These are phyloP conservation scores for Dorcus hopei DNA, from an alignment of 2,888 invertebrate genomes.

Conservation along the genomic window DNA sequence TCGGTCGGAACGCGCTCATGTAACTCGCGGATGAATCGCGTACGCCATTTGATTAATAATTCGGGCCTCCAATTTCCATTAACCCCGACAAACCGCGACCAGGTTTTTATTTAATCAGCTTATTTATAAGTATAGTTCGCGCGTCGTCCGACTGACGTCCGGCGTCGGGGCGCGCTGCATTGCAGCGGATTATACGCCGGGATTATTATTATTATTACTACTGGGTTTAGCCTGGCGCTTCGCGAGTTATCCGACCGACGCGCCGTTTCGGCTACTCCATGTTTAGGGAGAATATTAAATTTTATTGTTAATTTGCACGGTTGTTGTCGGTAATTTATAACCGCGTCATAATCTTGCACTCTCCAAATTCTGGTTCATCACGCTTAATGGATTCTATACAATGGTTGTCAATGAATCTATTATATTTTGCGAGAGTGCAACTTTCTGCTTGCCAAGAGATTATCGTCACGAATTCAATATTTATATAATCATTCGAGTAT, in stretches of 20 bases:
- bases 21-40: too few species aligned
- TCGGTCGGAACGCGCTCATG: too few species aligned
- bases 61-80: constrained; percentile 13
- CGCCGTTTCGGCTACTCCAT: constrained; percentile 33
- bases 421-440: too few species aligned
- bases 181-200: background rate
- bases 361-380: background rate
- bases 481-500: too few species aligned
- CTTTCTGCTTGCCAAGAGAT: too few species aligned
- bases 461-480: too few species aligned
- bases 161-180: too few species aligned
- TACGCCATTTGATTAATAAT: constrained; percentile 4
- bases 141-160: too few species aligned
- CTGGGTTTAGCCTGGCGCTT: constrained; percentile 14
- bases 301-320: constrained; percentile 42
- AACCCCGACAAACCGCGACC: constrained; percentile 8
- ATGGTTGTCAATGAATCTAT: too few species aligned
- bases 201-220: background rate
- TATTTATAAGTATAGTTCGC: constrained; percentile 1
- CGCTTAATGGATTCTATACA: too few species aligned
- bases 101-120: constrained; percentile 12
- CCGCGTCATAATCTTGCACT: constrained; percentile 32
- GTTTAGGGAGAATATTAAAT: constrained; percentile 41
- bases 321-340: constrained; percentile 28
- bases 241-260: constrained; percentile 35